Evolutionary conservation across 2,888 invertebrate genomes (phyloP).

Genomic region (Orthosia incerta): DNA sequence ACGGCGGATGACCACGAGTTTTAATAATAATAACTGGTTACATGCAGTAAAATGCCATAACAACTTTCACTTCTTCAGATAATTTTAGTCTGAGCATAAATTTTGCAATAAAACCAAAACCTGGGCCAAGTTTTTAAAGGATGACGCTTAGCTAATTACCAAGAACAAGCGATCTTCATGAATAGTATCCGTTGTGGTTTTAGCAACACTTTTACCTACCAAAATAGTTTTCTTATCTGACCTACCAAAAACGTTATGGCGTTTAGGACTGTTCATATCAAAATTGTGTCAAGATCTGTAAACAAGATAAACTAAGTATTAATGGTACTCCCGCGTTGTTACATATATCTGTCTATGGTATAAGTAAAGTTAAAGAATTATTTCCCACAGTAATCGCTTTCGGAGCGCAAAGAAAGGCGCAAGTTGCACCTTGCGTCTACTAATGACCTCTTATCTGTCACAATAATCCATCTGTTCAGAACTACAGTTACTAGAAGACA

Average conservation of each 20-base stretch:
- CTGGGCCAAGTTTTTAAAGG: background rate
- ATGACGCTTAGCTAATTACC: background rate
- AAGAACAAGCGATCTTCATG: background rate
- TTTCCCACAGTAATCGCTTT: slow-evolving; percentile 45
- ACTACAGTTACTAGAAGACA: slow-evolving; percentile 69
- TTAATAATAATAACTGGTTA: slow-evolving; percentile 22
- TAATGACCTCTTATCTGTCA: slow-evolving; percentile 75
- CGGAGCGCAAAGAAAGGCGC: slow-evolving; percentile 50
- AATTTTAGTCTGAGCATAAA: background rate
- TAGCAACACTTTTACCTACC: slow-evolving; percentile 29
- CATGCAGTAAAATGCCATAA: slow-evolving; percentile 25
- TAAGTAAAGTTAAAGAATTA: slow-evolving; percentile 10
- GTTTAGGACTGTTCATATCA: slow-evolving; percentile 79
- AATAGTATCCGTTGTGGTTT: slow-evolving; percentile 8
- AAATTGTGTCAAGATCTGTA: slow-evolving; percentile 88
- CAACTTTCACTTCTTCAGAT: slow-evolving; percentile 53
- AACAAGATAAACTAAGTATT: slow-evolving; percentile 79
- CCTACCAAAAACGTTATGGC: slow-evolving; percentile 65
- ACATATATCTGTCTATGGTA: slow-evolving; percentile 11
- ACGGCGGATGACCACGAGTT: slow-evolving; percentile 22
- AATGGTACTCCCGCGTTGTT: slow-evolving; percentile 38
- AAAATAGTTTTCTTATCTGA: slow-evolving; percentile 52
- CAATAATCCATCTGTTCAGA: slow-evolving; percentile 61
- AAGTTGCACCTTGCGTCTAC: slow-evolving; percentile 64
- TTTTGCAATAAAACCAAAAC: slow-evolving; percentile 4